Base-by-base conservation (phyloP, 2,113 vertebrate species). In the Tachuris rubrigastra region DNA sequence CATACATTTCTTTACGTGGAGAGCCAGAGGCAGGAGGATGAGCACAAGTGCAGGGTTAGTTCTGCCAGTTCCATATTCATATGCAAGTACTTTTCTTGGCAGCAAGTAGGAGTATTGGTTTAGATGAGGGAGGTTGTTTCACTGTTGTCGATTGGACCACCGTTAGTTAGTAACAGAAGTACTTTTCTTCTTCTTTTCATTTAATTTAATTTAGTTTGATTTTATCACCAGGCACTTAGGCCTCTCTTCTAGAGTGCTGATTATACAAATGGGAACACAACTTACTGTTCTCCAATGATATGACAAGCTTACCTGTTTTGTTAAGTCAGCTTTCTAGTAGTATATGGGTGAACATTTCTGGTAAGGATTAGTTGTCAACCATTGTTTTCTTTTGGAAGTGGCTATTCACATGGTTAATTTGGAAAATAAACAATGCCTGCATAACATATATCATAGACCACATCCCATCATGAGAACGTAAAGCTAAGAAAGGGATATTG, bases 1-100 rank as follows among this genome's bases (percentile, higher is more conserved):
- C 3, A 0, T 42, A 2, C 4, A 5, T 60, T 56, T 87, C 59
- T 50, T 3, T 1, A 5, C 31, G 6, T 49, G 19, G 27, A 19
- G 22, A 79, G 21, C 12, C 39, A 52, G 65, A 87, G 27, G 47
- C 44, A 35, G n/a, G 30, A 74, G 50, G 16, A 31, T 20, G 37
- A 77, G 17, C 31, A 17, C 17, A 47, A 62, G 39, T n/a, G 50
- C 42, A 56, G 59, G 77, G 37, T 49, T 63, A 37, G 20, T 76
- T 88, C 27, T 85, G 58, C 52, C 65, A 67, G 5, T 84, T 91
- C 31, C 33, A 41, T 12, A 2, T 53, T 63, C 30, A 28, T 17
- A 27, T 68, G n/a, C 44, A 39, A 25, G 35, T 37, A 22, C 21
- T 78, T 87, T n/a, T 18, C 30, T 65, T 78, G 49, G 33, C 58